A percentile compares a stretch with the other conserved stretches of the same genome.
Conservation (phyloP, 2,797 vertebrate genomes). For the Notolepis coatsorum region DNA sequence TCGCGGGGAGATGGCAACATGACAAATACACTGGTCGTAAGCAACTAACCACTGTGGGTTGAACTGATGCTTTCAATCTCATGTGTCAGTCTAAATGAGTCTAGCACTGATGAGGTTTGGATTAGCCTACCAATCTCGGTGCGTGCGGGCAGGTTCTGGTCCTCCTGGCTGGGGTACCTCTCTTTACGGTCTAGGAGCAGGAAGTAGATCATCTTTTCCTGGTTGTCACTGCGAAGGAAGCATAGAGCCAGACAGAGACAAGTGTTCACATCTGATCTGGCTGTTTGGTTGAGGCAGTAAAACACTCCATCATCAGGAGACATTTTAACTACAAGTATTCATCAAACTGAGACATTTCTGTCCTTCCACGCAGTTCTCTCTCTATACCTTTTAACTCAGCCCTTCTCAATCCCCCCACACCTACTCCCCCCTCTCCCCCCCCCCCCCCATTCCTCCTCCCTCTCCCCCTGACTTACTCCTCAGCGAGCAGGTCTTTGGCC, state of each 20-base stretch:
- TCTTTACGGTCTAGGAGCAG: conserved; percentile 96
- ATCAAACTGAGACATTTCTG: conserved; percentile 47
- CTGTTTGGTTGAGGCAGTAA: neutral
- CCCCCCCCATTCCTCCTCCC: neutral
- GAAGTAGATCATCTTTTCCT: conserved; percentile 99
- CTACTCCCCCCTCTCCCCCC: neutral
- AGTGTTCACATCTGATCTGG: neutral
- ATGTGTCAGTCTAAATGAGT: too few species aligned
- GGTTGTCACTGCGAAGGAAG: conserved; percentile 89
- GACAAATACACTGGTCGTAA: too few species aligned
- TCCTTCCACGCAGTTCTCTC: conserved; percentile 12
- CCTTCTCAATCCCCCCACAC: neutral
- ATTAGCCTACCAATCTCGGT: conserved; percentile 89
- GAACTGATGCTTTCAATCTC: too few species aligned
- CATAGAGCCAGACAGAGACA: conserved; percentile 13
- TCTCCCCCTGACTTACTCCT: conserved; percentile 86
- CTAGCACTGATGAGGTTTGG: too few species aligned
- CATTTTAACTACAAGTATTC: conserved; percentile 42
- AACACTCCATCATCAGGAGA: conserved; percentile 38
- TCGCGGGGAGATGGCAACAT: too few species aligned
- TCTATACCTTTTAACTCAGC: neutral
- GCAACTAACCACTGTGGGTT: too few species aligned
- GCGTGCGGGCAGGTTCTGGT: conserved; percentile 95
- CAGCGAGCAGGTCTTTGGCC: conserved; percentile 94
- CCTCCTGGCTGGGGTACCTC: conserved; percentile 95